phyloP scores from a whole-genome alignment of 2,113 vertebrate genomes.

The Microtus montanus region DNA sequence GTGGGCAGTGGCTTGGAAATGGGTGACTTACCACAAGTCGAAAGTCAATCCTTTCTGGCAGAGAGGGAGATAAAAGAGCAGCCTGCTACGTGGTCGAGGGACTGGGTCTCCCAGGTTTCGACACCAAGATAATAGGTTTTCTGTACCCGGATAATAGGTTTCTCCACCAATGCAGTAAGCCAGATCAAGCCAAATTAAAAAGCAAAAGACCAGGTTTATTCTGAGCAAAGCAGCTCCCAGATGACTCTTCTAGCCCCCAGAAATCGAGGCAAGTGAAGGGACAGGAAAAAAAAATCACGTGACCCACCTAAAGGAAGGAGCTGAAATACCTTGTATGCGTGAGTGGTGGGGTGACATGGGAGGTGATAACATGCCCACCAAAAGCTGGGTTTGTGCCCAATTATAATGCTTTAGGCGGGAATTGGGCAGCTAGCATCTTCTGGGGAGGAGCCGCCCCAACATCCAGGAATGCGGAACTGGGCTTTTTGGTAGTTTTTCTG shows the following conservation, averaged over 20 bases:
- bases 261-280: background rate
- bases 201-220: background rate
- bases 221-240: background rate
- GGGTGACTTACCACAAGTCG: background rate
- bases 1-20: background rate
- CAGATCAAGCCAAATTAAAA: background rate
- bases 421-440: background rate
- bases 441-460: no score
- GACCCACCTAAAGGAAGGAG: background rate
- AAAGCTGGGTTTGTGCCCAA: background rate
- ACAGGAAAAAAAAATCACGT: background rate
- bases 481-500: background rate
- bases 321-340: background rate
- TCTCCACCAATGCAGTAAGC: background rate
- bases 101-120: background rate
- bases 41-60: background rate
- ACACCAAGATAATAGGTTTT: background rate
- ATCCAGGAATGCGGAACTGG: accelerated
- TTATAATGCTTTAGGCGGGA: background rate
- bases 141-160: background rate
- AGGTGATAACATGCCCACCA: background rate
- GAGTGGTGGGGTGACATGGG: no score
- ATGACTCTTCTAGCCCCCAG: background rate
- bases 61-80: background rate
- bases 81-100: no score